phyloP scores from a whole-genome alignment of 2,797 vertebrate genomes.

The Tarsius wallacei region DNA sequence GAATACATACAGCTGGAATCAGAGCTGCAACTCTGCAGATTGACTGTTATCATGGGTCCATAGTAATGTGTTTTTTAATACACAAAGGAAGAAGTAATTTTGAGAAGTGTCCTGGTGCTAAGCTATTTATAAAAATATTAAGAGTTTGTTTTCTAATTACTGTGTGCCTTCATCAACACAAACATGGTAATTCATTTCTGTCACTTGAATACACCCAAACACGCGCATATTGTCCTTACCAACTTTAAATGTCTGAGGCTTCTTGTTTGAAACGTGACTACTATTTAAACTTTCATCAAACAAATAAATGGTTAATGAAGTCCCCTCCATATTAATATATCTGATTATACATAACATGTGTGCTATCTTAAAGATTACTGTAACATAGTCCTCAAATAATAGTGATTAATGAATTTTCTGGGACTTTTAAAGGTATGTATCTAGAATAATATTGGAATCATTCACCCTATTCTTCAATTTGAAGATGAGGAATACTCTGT shows the following conservation, averaged over 20 bases:
- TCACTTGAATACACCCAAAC: not conserved
- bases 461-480: not conserved
- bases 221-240: not conserved
- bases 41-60: not conserved
- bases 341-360: not conserved
- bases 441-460: not conserved
- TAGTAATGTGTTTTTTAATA: not conserved
- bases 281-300: not conserved
- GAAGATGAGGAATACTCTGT: not conserved
- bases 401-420: not conserved
- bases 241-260: not conserved
- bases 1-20: too few species aligned
- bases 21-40: too few species aligned
- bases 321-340: constrained; percentile 1
- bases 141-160: not conserved
- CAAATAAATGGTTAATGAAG: not conserved
- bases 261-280: not conserved
- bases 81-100: not conserved
- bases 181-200: not conserved
- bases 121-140: not conserved
- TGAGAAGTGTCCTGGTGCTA: not conserved
- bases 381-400: not conserved
- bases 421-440: not conserved
- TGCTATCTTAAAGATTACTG: not conserved
- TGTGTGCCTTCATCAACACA: not conserved